These are phyloP conservation scores for Caenorhabditis sinica DNA, from an alignment of 2,888 invertebrate genomes.

Conservation along the genomic window DNA sequence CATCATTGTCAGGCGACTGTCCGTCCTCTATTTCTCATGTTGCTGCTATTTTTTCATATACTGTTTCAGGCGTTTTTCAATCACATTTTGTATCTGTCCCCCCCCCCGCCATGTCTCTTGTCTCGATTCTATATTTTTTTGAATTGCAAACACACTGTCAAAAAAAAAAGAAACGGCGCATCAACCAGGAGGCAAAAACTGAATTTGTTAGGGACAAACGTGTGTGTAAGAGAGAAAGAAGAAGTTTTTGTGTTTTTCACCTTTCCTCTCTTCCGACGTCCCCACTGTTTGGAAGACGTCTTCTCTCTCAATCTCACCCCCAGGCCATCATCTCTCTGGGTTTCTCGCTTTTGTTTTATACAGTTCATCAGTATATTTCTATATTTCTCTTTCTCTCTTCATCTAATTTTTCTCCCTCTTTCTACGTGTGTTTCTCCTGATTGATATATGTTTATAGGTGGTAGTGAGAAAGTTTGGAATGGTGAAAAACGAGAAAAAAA, in stretches of 20 bases:
- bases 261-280: constrained; percentile 14
- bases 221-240: constrained; percentile 1
- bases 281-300: constrained; percentile 18
- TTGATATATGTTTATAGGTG: constrained; percentile 57
- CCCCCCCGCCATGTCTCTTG: background rate
- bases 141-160: constrained; percentile 5
- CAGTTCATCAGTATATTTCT: constrained; percentile 35
- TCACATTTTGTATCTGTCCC: constrained; percentile 1
- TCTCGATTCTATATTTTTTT: background rate
- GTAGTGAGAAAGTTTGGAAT: constrained; percentile 28
- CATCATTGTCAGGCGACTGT: constrained; percentile 4
- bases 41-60: background rate
- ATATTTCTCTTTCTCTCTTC: background rate
- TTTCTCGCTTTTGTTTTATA: constrained; percentile 51
- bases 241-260: constrained; percentile 8
- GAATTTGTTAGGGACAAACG: constrained; percentile 52
- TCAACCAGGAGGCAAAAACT: constrained; percentile 46
- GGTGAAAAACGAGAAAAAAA: constrained; percentile 9
- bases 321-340: constrained; percentile 2
- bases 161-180: constrained; percentile 19
- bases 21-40: background rate
- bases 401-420: background rate
- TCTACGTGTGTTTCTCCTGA: constrained; percentile 33
- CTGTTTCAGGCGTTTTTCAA: constrained; percentile 17
- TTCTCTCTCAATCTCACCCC: background rate